phyloP scores from a whole-genome alignment of 2,113 vertebrate species.

The Merops nubicus region DNA sequence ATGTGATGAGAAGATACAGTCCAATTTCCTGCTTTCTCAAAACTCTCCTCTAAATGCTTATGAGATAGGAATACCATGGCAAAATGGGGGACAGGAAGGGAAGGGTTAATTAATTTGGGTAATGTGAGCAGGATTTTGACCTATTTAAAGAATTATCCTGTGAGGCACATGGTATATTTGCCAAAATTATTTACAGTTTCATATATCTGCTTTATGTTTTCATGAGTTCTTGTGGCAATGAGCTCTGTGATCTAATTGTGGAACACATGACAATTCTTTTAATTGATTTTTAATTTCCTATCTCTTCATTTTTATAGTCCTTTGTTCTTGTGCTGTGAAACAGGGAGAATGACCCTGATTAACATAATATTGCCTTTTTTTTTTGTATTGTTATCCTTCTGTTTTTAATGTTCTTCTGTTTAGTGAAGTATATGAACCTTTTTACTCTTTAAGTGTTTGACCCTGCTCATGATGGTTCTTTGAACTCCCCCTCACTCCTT shows the following conservation, averaged over 20 bases:
- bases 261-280: not conserved
- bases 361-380: not conserved
- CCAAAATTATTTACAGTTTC: not conserved
- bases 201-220: not conserved
- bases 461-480: not conserved
- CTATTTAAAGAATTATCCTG: not conserved
- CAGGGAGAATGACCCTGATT: not conserved
- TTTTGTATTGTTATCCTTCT: not conserved
- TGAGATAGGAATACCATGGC: accelerated
- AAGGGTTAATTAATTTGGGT: not conserved
- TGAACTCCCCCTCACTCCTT: not conserved
- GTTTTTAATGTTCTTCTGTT: not conserved
- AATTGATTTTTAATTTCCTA: not conserved
- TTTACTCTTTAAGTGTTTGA: not conserved
- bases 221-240: not conserved
- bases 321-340: not conserved
- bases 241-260: not conserved
- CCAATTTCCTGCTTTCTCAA: not conserved
- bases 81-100: not conserved
- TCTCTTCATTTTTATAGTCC: not conserved
- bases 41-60: not conserved
- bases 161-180: not conserved
- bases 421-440: not conserved
- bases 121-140: not conserved
- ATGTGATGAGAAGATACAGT: not conserved